These are phyloP conservation scores for Zaprionus gabonicus DNA, from an alignment of 1,140 invertebrate species.

Conservation along the genomic window DNA sequence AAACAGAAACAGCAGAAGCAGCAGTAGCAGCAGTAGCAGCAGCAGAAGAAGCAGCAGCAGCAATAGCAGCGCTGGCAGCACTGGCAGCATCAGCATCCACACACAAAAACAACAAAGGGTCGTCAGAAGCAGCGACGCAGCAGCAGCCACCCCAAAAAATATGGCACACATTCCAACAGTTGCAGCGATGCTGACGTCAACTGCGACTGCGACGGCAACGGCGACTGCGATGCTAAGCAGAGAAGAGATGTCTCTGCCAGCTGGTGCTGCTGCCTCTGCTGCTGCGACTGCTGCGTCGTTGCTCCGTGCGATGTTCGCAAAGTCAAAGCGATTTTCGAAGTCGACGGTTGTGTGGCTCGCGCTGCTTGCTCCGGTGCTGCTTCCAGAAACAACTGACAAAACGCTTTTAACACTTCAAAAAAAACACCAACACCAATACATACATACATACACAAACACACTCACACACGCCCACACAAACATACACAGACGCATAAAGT, in stretches of 20 bases:
- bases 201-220: slow-evolving; percentile 42
- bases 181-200: slow-evolving; percentile 60
- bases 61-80: slow-evolving; percentile 13
- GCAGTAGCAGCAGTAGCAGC: background rate
- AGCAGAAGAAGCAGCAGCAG: slow-evolving; percentile 5
- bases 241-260: slow-evolving; percentile 34
- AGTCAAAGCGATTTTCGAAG: slow-evolving; percentile 83
- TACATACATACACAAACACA: slow-evolving; percentile 18
- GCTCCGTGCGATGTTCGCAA: slow-evolving; percentile 47
- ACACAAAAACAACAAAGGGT: slow-evolving; percentile 59
- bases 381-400: slow-evolving; percentile 62
- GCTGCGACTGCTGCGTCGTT: slow-evolving; percentile 37
- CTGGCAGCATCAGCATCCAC: slow-evolving; percentile 15
- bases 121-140: slow-evolving; percentile 18
- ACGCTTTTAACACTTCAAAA: slow-evolving; percentile 51
- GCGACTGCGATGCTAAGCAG: slow-evolving; percentile 50
- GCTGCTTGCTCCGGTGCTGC: slow-evolving; percentile 61
- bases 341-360: slow-evolving; percentile 78
- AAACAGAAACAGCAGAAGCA: slow-evolving; percentile 18
- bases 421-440: slow-evolving; percentile 20
- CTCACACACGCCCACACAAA: slow-evolving; percentile 19
- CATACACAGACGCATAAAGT: slow-evolving; percentile 1
- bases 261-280: slow-evolving; percentile 31
- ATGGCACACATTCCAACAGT: slow-evolving; percentile 81
- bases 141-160: slow-evolving; percentile 66